phyloP scores from a whole-genome alignment of 1,140 invertebrate genomes.

The Dendroctonus valens region DNA sequence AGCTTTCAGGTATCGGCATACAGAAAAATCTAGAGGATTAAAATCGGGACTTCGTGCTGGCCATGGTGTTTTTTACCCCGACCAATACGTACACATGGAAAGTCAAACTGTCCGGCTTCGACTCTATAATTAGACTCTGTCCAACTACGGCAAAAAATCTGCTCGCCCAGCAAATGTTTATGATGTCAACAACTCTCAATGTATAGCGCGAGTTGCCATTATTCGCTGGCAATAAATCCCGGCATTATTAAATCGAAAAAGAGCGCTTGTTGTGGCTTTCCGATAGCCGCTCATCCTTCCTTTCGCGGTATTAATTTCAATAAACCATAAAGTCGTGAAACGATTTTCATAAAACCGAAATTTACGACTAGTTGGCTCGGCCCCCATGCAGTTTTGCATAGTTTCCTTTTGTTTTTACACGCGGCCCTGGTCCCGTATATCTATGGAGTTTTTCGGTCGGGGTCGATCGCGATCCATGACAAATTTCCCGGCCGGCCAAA shows the following conservation, averaged over 20 bases:
- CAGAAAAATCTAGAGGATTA: no score
- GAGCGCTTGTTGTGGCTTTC: slow-evolving; percentile 10
- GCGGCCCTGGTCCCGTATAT: neutral
- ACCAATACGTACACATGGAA: no score
- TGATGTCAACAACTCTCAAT: no score
- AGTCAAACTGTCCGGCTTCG: no score
- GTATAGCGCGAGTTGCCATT: no score
- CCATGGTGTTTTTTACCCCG: no score
- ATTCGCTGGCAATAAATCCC: no score
- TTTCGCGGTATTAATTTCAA: slow-evolving; percentile 18
- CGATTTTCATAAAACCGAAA: slow-evolving; percentile 9
- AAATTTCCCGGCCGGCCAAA: slow-evolving; percentile 13
- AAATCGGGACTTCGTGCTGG: no score
- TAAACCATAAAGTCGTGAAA: slow-evolving; percentile 14
- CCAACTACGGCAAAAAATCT: no score
- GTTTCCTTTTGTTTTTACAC: slow-evolving; percentile 19
- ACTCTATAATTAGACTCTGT: no score
- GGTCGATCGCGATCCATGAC: slow-evolving; percentile 3
- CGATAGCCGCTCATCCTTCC: neutral
- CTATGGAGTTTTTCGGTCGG: neutral
- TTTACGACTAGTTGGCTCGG: neutral
- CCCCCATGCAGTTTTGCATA: slow-evolving; percentile 10
- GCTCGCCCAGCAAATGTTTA: no score
- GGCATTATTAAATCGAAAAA: slow-evolving; percentile 12
- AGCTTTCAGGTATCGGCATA: no score